Conservation (phyloP, 2,113 vertebrate species). For the Nycticryphes semicollaris region DNA sequence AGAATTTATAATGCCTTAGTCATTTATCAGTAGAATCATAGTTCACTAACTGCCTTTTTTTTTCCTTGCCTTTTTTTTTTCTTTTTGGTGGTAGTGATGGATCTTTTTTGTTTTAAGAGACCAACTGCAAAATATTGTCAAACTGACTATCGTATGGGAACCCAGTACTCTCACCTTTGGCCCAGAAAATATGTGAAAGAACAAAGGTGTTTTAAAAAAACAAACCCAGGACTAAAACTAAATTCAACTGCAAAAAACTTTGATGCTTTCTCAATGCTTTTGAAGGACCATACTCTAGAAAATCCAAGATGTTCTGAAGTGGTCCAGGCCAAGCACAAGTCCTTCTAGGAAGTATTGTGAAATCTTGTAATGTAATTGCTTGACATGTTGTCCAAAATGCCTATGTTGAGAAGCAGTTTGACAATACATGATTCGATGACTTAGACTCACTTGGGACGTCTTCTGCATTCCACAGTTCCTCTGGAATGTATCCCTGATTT, state of each 20-base stretch:
- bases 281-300: neutral
- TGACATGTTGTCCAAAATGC: neutral
- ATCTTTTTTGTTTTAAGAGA: constrained; percentile 7
- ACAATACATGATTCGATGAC: neutral
- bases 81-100: neutral
- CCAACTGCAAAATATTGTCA: neutral
- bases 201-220: neutral
- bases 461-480: constrained; percentile 4
- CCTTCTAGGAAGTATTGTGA: neutral
- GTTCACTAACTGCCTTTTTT: neutral
- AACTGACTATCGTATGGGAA: neutral
- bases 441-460: constrained; percentile 40
- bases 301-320: neutral
- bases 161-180: neutral
- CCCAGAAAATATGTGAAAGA: neutral
- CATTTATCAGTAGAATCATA: constrained; percentile 9
- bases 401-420: neutral
- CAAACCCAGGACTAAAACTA: neutral
- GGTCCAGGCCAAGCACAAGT: neutral
- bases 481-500: constrained; percentile 66
- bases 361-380: neutral
- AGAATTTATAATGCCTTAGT: constrained; percentile 39
- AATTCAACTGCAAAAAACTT: neutral
- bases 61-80: neutral
- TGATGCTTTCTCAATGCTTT: neutral